phyloP scores from a whole-genome alignment of 2,888 invertebrate genomes.

The Coleophora flavipennella region DNA sequence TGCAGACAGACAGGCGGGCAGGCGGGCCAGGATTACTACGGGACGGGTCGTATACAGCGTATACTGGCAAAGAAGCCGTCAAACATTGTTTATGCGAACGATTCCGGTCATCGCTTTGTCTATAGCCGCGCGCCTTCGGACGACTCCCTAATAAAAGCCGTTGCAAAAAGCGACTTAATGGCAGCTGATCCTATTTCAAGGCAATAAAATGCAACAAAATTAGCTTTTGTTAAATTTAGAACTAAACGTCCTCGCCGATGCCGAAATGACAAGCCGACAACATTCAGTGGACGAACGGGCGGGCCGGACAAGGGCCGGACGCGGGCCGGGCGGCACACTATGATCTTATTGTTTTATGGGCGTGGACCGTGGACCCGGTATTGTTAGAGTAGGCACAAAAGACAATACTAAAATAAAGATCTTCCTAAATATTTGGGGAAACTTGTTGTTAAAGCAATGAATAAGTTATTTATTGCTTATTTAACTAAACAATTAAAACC shows the following conservation, averaged over 20 bases:
- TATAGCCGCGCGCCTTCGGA: slow-evolving; percentile 62
- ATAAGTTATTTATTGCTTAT: too few species aligned
- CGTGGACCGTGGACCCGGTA: slow-evolving; percentile 36
- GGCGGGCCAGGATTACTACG: too few species aligned
- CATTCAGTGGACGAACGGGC: slow-evolving; percentile 32
- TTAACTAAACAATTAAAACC: too few species aligned
- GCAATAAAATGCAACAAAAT: slow-evolving; percentile 72
- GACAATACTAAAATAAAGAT: too few species aligned
- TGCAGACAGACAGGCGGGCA: too few species aligned
- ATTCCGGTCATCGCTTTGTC: slow-evolving; percentile 65
- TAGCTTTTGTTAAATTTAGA: slow-evolving; percentile 61
- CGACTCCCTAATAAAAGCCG: slow-evolving; percentile 71
- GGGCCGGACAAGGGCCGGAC: slow-evolving; percentile 27
- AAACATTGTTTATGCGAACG: slow-evolving; percentile 62
- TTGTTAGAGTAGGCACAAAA: slow-evolving; percentile 14
- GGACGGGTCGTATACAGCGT: slow-evolving; percentile 41
- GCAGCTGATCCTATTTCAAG: slow-evolving; percentile 65
- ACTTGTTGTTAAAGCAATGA: too few species aligned
- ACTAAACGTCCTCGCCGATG: slow-evolving; percentile 37
- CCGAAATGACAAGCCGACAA: slow-evolving; percentile 37
- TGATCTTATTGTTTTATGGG: slow-evolving; percentile 52
- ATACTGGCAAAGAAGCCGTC: slow-evolving; percentile 63
- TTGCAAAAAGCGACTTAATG: slow-evolving; percentile 67
- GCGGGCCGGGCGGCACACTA: slow-evolving; percentile 12
- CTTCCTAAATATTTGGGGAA: too few species aligned